Percentiles rank a stretch among this genome's conserved stretches.
These are phyloP conservation scores for Agriopis leucophaearia DNA, from an alignment of 2,888 invertebrate species.

Conservation along the genomic window DNA sequence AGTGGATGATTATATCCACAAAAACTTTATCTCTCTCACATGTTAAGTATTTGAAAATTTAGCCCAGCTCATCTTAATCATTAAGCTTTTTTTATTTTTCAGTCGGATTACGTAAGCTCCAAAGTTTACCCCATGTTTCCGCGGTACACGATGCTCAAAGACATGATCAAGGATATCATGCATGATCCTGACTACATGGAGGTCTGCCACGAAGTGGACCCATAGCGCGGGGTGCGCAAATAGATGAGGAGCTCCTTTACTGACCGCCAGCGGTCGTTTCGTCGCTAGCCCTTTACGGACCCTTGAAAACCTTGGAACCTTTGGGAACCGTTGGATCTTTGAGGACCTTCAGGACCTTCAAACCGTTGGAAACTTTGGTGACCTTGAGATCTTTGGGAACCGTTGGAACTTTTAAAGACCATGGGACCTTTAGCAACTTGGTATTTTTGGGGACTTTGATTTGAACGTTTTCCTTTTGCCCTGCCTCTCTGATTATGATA, in stretches of 20 bases:
- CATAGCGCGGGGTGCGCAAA: conserved; percentile 88
- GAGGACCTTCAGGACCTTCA: neutral
- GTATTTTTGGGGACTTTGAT: neutral
- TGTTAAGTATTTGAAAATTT: too few species aligned
- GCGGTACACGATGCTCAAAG: conserved; percentile 97
- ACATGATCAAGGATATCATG: conserved; percentile 98
- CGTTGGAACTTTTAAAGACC: neutral
- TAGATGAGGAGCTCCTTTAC: conserved; percentile 82
- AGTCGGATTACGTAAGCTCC: conserved; percentile 96
- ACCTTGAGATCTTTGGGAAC: neutral
- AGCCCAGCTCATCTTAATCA: neutral
- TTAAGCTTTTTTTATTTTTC: conserved; percentile 60
- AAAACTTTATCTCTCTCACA: too few species aligned
- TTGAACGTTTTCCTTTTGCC: neutral
- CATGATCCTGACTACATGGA: conserved; percentile 99
- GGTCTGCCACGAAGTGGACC: conserved; percentile 96
- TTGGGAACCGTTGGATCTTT: neutral
- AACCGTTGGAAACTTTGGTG: neutral
- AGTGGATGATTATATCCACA: too few species aligned
- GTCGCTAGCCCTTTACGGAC: conserved; percentile 64
- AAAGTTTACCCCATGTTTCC: conserved; percentile 98
- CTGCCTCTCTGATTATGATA: too few species aligned
- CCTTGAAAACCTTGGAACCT: neutral
- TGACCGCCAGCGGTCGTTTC: conserved; percentile 78
- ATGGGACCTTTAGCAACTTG: neutral